These are phyloP conservation scores for Catharus ustulatus DNA, from an alignment of 2,797 vertebrate species.

Conservation along the genomic window DNA sequence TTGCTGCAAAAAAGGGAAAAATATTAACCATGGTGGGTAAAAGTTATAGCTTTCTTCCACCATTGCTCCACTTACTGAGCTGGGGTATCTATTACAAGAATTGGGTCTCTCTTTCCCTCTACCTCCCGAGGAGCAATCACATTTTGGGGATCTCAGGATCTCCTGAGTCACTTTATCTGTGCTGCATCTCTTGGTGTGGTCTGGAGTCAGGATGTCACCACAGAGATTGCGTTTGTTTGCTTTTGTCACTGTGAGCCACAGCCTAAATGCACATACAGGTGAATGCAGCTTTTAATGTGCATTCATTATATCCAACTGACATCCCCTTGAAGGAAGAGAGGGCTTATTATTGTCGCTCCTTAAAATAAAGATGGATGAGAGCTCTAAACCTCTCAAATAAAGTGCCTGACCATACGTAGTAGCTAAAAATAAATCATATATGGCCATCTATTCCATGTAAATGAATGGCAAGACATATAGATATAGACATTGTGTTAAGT, in stretches of 20 bases:
- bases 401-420: constrained; percentile 55
- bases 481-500: constrained; percentile 71
- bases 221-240: constrained; percentile 41
- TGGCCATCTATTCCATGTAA: constrained; percentile 67
- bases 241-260: constrained; percentile 30
- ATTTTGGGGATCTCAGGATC: background rate
- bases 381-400: constrained; percentile 66
- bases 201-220: constrained; percentile 4
- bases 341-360: constrained; percentile 50
- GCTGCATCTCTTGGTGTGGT: background rate
- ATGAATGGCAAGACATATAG: constrained; percentile 72
- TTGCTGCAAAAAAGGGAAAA: background rate
- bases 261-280: constrained; percentile 33
- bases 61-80: fast-evolving
- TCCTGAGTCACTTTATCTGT: background rate
- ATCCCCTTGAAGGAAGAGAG: constrained; percentile 40
- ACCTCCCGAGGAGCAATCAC: fast-evolving
- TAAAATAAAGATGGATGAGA: constrained; percentile 73
- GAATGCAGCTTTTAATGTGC: constrained; percentile 63
- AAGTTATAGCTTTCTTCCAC: background rate
- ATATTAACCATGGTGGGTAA: background rate
- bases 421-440: constrained; percentile 73
- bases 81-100: background rate
- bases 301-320: constrained; percentile 64
- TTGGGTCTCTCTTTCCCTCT: background rate